Conservation (phyloP, 2,888 invertebrate genomes). For the Tenthredo amoena region DNA sequence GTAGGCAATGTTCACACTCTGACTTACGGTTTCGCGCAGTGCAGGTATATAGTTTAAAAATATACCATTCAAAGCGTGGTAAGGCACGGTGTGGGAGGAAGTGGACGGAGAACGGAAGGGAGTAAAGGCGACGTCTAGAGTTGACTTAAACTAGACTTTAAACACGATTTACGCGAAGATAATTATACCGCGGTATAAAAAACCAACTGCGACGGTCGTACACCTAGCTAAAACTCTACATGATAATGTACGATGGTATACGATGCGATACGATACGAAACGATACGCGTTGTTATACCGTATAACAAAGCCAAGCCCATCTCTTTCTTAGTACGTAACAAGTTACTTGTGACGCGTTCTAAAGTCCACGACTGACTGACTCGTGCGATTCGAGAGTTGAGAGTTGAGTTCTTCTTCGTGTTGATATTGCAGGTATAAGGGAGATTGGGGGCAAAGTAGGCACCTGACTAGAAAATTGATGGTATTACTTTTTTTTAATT, state of each 20-base stretch:
- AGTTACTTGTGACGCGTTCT: slow-evolving; percentile 1
- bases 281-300: background rate
- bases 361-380: slow-evolving; percentile 33
- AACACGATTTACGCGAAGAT: background rate
- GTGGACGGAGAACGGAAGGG: background rate
- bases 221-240: no score
- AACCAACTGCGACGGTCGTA: no score
- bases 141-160: background rate
- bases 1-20: background rate
- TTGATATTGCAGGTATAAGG: background rate
- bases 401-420: background rate
- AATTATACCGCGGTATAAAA: no score
- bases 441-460: no score
- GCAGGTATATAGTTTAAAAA: background rate
- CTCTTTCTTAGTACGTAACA: background rate
- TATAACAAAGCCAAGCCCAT: background rate
- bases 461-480: no score
- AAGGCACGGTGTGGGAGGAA: background rate
- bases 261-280: background rate
- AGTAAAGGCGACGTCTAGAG: background rate
- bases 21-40: background rate
- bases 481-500: no score
- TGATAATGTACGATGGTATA: no score
- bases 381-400: background rate
- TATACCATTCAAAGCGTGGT: background rate